Evolutionary conservation across 2,888 invertebrate genomes (phyloP), one percentile per base, ranked within the genome.

Genomic region (Ischnura elegans): DNA sequence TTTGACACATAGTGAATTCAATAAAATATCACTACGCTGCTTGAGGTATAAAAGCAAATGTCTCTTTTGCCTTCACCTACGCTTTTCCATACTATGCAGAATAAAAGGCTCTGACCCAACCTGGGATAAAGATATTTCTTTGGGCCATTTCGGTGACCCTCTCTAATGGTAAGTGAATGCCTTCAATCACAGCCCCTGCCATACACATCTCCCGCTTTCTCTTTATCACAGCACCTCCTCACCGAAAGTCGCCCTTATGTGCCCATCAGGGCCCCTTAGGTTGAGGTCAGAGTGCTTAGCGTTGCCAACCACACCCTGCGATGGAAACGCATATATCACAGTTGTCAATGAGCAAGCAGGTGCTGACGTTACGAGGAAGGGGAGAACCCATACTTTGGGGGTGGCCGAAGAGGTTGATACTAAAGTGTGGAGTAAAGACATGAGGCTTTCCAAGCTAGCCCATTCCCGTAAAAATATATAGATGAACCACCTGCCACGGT

Each of bases 261-360:
- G 47, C 36, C 87, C 51, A 51, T 87, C 51, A 13, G 36, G 51
- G 87, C 25, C 86, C n/a, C 86, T 86, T 13, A 42, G 86, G 19
- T n/a, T 61, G 55, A 19, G 43, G 51, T 55, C 55, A 36, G 45
- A 10, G 46, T n/a, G 45, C 86, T 86, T 86, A 43, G 36, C 43
- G 45, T 87, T 87, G 36, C 87, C 36, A 36, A 66, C 21, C 43
- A 47, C 61, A 61, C 55, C 90, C 61, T 90, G 61, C 61, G 42
- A 42, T 66, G 36, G 76, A 66, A 61, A n/a, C 43, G 61, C 90
- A 61, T 90, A 90, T 61, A 90, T 90, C 90, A 90, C 90, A 16
- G 90, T n/a, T 90, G 90, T 90, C 90, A 66, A 61, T 90, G 90
- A 90, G 61, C 51, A n/a, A n/a, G n/a, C 87, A 61, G 90, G 90